Evolutionary conservation across 2,113 vertebrate genomes (phyloP), one percentile per base, ranked within the genome.

Genomic region (Labeo catla): DNA sequence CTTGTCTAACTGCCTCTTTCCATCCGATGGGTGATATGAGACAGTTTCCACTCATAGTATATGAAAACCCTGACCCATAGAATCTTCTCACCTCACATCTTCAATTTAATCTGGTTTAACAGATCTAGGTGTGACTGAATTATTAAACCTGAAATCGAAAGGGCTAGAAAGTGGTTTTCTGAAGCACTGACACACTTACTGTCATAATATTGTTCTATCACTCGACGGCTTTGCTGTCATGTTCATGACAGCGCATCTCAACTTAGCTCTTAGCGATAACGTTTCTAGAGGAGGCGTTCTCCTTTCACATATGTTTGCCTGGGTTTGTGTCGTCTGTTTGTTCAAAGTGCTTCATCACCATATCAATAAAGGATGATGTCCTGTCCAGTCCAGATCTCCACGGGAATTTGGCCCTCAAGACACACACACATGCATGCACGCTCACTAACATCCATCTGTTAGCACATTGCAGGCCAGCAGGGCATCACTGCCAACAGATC

Each of bases 361-460:
- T 81, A 66, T 76, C 23, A 59, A 76, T 76, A 86, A 84, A 70
- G 61, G 36, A 73, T 54, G 81, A 50, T 77, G 74, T 68, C 45
- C 57, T 65, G 76, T 74, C 54, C n/a, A 19, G 70, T 70, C 57
- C 54, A 61, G 34, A 63, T 80, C 54, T 15, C 70, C 39, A 6
- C 2, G 19, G 70, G 78, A 59, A 63, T 45, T 81, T 76, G 13
- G 59, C 47, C 47, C 83, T 81, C 8, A 81, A 82, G 50, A 81
- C 57, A 83, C 72, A 84, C 52, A 65, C 52, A 77, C 50, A 52
- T 12, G 74, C 66, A 83, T 59, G 79, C 52, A 63, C 50, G 59
- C 45, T 68, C 73, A 28, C 52, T 74, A 23, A 80, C 66, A 49
- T 52, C 84, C 83, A 89, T 89, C 88, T 89, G 88, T 72, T 89